Percentiles rank a stretch among this genome's conserved stretches.
Evolutionary conservation across 2,797 vertebrate species (phyloP).

Genomic region (Saxicola maurus): DNA sequence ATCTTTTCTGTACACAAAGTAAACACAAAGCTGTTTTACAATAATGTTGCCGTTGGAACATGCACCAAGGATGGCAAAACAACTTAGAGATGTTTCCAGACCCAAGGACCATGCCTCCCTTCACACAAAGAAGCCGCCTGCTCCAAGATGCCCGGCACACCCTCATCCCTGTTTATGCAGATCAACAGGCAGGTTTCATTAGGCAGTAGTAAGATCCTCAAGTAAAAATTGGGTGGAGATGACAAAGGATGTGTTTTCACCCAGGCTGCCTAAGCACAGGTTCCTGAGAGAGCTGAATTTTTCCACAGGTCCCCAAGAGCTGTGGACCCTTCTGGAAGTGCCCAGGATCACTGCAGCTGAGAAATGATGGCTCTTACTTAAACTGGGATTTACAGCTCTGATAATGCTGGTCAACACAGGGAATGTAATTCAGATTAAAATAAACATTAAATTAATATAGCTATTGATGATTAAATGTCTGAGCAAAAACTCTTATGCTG

Average conservation of each 20-base stretch:
- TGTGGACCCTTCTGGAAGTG: background rate
- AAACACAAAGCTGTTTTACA: conserved; percentile 62
- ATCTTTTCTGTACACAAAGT: conserved; percentile 67
- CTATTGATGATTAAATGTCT: background rate
- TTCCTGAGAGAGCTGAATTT: background rate
- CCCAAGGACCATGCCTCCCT: background rate
- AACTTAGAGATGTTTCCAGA: conserved; percentile 38
- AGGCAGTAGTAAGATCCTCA: background rate
- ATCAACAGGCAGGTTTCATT: background rate
- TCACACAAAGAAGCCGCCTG: background rate
- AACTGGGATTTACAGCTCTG: background rate
- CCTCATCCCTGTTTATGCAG: background rate
- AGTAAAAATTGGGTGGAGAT: background rate
- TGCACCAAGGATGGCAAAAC: conserved; percentile 50
- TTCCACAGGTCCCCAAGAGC: background rate
- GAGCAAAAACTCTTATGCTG: background rate
- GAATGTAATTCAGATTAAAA: background rate
- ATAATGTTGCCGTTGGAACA: conserved; percentile 59
- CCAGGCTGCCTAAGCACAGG: fast-evolving
- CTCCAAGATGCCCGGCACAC: background rate
- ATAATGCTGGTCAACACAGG: background rate
- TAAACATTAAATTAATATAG: background rate
- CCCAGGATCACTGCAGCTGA: background rate
- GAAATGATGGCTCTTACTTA: background rate
- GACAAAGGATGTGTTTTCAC: background rate